Evolutionary conservation across 2,797 vertebrate species (phyloP), one percentile per base, ranked within the genome.

Genomic region (Phoxinus dragarum): DNA sequence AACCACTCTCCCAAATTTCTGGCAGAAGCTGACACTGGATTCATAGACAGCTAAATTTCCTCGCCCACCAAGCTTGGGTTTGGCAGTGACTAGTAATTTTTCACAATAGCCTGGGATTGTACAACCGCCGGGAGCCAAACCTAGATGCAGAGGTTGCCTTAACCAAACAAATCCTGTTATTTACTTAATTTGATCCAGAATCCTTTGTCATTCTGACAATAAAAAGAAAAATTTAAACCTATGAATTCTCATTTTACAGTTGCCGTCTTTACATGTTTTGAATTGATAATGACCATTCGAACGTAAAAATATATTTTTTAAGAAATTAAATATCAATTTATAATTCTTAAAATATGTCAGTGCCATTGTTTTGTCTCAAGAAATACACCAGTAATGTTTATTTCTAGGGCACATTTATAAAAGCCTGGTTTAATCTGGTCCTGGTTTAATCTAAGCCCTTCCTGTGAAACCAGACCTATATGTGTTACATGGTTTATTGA

Each of bases 101-200:
- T 81, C 59, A 34, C 49, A 89, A 84, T 89, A 69, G 76, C 56
- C 72, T 87, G 80, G 52, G 80, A 27, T 81, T 47, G 69, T n/a
- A 52, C 75, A 64, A 72, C 36, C 6, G 40, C n/a, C 79, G 42
- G 49, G 78, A 74, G 59, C 54, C 77, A 85, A 83, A 86, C 19
- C 6, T 64, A 31, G 38, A 23, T 82, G 54, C 47, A 76, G 77
- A 85, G 44, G 80, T 44, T 42, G 38, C 2, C 8, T 42, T 61
- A 27, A 61, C 23, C 8, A 19, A 42, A 78, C 59, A 14, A 59
- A 16, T 16, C 23, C 27, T 16, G 68, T n/a, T 40, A 12, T 71
- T 42, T 40, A 17, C 36, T n/a, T 36, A 59, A 8, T 59, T 19
- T 17, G 52, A 42, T 40, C 5, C 21, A 40, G 36, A 77, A 42